Base-by-base conservation (phyloP, 2,888 invertebrate genomes). In the Romanomermis culicivorax region DNA sequence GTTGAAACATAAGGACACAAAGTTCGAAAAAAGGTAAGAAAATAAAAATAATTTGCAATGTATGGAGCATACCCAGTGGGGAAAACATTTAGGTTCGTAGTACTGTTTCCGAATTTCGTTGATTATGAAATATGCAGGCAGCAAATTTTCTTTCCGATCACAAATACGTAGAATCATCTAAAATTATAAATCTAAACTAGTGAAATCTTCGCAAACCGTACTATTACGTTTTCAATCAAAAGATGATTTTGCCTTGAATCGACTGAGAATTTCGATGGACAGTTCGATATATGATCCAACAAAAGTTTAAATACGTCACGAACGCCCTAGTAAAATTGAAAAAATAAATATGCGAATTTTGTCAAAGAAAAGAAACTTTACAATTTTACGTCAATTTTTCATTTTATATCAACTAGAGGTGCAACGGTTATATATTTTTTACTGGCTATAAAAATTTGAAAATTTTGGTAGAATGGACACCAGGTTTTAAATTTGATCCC, bases 121-220 rank as follows among this genome's bases (percentile, higher is more conserved):
- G 0, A 88, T 85, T 60, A 93, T 82, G 64, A 95, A 84, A 71
- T 93, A 93, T 3, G 86, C 86, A 1, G 93, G 93, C 56, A 93
- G 72, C 42, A 93, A 74, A 65, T 88, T 88, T 25, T 85, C 82
- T 70, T 87, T 83, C 42, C 91, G 77, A 69, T 93, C 85, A 74
- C 91, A 85, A 64, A 93, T 87, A 64, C 83, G 82, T 60, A 82
- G 79, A 58, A 89, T 79, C 1, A 89, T 81, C 68, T 70, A 60
- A 27, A 20, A 47, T 25, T 25, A 55, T 25, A 24, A 42, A 54
- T 25, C n/a, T n/a, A n/a, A n/a, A n/a, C n/a, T n/a, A n/a, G n/a
- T n/a, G n/a, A n/a, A n/a, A n/a, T n/a, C n/a, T n/a, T n/a, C n/a
- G n/a, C n/a, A n/a, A n/a, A n/a, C n/a, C n/a, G n/a, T n/a, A n/a